These are phyloP conservation scores for Passer domesticus DNA, from an alignment of 2,113 vertebrate genomes.

Conservation along the genomic window DNA sequence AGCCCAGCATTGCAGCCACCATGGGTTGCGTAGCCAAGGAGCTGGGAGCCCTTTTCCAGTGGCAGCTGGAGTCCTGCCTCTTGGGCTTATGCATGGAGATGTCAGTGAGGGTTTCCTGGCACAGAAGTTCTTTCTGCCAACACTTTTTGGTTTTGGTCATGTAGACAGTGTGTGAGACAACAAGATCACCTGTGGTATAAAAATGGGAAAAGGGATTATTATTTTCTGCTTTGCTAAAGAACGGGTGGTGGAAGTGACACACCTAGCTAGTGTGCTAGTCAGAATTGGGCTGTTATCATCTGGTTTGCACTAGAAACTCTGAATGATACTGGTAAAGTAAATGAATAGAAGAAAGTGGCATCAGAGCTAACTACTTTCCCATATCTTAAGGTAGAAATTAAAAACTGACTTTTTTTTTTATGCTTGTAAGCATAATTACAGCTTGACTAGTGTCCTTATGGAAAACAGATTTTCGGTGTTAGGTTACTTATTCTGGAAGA, in stretches of 20 bases:
- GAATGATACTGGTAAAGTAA: background rate
- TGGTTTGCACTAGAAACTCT: background rate
- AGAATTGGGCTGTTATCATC: background rate
- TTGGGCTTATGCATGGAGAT: background rate
- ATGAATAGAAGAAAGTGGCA: background rate
- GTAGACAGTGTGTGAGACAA: background rate
- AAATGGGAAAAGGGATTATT: background rate
- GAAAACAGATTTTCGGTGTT: background rate
- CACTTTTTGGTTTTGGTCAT: background rate
- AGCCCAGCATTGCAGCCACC: background rate
- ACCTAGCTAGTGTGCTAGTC: background rate
- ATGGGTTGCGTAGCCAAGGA: background rate
- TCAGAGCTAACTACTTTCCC: background rate
- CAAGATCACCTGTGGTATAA: background rate
- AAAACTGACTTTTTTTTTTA: background rate
- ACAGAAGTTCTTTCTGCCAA: background rate
- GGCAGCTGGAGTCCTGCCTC: background rate
- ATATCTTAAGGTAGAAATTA: background rate
- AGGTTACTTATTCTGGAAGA: background rate
- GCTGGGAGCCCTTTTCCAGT: background rate
- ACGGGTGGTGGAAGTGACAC: background rate
- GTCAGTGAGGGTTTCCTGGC: background rate
- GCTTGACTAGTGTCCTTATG: background rate
- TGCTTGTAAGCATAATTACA: background rate
- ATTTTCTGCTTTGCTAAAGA: background rate